Evolutionary conservation across 2,888 invertebrate species (phyloP), one percentile per base, ranked within the genome.

Genomic region (Julus scandinavius): DNA sequence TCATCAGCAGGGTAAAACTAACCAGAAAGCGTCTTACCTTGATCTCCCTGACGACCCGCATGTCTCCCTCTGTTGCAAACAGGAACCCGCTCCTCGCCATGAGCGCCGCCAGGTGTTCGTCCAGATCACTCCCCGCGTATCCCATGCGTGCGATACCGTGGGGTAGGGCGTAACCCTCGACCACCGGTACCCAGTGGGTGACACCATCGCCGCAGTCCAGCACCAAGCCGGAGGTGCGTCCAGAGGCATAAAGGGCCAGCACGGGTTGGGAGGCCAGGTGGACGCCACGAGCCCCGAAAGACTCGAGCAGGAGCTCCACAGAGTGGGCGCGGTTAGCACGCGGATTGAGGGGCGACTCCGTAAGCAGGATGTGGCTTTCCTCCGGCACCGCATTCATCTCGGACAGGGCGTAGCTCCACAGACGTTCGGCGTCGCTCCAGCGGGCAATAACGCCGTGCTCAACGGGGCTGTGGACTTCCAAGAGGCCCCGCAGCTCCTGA

Each of bases 131-230:
- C 6, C 80, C 80, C 5, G 20, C 80, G 29, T 80, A 80, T 80
- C 80, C 80, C 80, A 80, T 80, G n/a, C 80, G 80, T 7, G 80
- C 80, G 5, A 80, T 13, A 7, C 6, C 80, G 5, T 80, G 80
- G 20, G 80, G 80, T 4, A 80, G 29, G n/a, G 80, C 20, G 29
- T 80, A 80, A 6, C 80, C 80, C 13, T 80, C 80, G 80, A 80
- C 80, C 80, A 80, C 80, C 5, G 80, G 80, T 15, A 80, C 80
- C 80, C 80, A 80, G 13, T 80, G 80, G 80, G 80, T 80, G 80
- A 80, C 80, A 15, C 80, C 29, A 15, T 80, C 7, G 4, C 80
- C 80, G 80, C 80, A 80, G 80, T 80, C 80, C 29, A 80, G 80
- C n/a, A 29, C n/a, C 80, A 80, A 15, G 13, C 80, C 80, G n/a